Conservation (phyloP, 30 jellyfish, hydroid and myxozoan species). For the Aurelia coerulea region DNA sequence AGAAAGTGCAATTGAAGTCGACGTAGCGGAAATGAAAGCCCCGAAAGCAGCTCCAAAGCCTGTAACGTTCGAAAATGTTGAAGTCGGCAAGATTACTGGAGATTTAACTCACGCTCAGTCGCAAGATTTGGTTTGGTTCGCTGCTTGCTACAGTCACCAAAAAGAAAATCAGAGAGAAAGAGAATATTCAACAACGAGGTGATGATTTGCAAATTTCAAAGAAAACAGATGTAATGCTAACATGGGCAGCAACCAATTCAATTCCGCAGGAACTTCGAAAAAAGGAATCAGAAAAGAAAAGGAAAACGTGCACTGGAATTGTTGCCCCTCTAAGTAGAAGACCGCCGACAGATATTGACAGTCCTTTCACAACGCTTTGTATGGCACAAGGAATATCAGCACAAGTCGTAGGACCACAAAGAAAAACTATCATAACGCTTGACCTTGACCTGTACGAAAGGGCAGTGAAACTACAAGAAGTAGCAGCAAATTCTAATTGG, state of each 20-base stretch:
- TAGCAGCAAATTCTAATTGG: too few species aligned
- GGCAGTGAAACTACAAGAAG: too few species aligned
- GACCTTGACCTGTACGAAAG: too few species aligned
- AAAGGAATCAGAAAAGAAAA: constrained; percentile 15
- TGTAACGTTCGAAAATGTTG: constrained; percentile 10
- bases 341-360: constrained; percentile 24
- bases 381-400: constrained; percentile 52
- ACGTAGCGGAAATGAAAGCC: constrained; percentile 1
- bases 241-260: constrained; percentile 47
- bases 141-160: constrained; percentile 26
- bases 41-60: constrained; percentile 39
- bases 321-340: constrained; percentile 43
- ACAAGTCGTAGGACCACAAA: background rate
- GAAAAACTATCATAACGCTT: too few species aligned
- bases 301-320: constrained; percentile 43
- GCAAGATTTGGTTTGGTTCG: constrained; percentile 26
- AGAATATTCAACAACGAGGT: background rate
- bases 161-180: background rate
- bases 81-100: constrained; percentile 5
- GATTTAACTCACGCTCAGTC: constrained; percentile 16
- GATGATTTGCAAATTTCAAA: constrained; percentile 1
- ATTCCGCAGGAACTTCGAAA: background rate
- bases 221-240: constrained; percentile 16
- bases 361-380: constrained; percentile 13
- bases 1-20: constrained; percentile 18